These are phyloP conservation scores for Tachysurus fulvidraco DNA, from an alignment of 2,113 vertebrate species.

Conservation along the genomic window DNA sequence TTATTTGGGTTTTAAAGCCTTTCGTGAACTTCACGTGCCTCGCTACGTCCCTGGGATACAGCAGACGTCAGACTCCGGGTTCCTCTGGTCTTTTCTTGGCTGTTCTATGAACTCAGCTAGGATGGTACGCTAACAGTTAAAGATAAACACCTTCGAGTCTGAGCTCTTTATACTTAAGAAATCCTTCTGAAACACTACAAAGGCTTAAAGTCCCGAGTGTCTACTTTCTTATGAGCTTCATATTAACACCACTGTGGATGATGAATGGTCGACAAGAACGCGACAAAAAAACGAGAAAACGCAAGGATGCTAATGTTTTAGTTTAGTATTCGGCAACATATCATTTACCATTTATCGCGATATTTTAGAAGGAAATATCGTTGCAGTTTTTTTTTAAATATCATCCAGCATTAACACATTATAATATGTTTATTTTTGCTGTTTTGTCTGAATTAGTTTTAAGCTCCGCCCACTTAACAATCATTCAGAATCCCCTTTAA, in stretches of 20 bases:
- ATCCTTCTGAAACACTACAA: too few species aligned
- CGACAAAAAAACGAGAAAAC: too few species aligned
- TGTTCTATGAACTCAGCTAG: background rate
- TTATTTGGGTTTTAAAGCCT: slow-evolving; percentile 1
- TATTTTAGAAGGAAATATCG: background rate
- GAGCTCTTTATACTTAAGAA: too few species aligned
- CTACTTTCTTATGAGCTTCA: too few species aligned
- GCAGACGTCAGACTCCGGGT: background rate
- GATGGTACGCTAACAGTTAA: background rate
- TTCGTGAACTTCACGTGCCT: background rate
- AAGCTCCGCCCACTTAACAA: background rate
- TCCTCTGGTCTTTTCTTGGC: background rate
- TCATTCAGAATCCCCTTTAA: background rate
- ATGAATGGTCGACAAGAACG: too few species aligned
- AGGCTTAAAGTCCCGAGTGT: too few species aligned
- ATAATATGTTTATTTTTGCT: background rate
- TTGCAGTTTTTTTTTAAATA: background rate
- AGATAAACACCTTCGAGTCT: too few species aligned
- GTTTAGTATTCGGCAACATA: background rate
- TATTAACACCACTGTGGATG: too few species aligned
- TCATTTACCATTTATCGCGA: background rate
- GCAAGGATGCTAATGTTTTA: too few species aligned
- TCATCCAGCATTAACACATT: background rate
- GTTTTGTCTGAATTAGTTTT: background rate
- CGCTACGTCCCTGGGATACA: background rate